Evolutionary conservation across 2,113 vertebrate species (phyloP), one percentile per base, ranked within the genome.

Genomic region (Oophaga pumilio): DNA sequence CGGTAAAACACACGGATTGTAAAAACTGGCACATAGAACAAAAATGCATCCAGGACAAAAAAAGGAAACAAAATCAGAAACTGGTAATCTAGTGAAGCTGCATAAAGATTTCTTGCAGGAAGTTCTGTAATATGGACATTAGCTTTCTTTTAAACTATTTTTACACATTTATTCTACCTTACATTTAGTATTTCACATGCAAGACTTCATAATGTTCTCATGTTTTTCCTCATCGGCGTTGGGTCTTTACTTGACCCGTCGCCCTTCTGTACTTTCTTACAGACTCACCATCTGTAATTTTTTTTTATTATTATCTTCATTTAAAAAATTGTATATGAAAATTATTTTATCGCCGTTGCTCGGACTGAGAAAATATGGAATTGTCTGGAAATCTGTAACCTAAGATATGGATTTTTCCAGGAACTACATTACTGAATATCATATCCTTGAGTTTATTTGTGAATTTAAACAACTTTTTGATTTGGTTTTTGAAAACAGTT

Each of bases 181-280:
- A n/a, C n/a, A n/a, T n/a, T n/a, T n/a, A n/a, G n/a, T n/a, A 62
- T 85, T 85, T 76, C 76, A 17, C 56, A n/a, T n/a, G 24, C 28
- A n/a, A 24, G 52, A 69, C 26, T 52, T 14, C 20, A 76, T 76
- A 74, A 76, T 43, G 15, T 76, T 18, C 59, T n/a, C 26, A 20
- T 85, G 53, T 76, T 57, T 26, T 73, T 73, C 24, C 18, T 74
- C 26, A 60, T 50, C 43, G 52, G 20, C 28, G 22, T 28, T 50
- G 62, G 69, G 83, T 60, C 69, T 43, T 60, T 59, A 85, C 76
- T 76, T 85, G 69, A 85, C 83, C 69, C 22, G 18, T n/a, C 33
- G 28, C 33, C 18, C 52, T 59, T 28, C 53, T 17, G 69, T 28
- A 20, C 26, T 73, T 84, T 73, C 52, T 13, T 59, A 74, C 68